phyloP scores from a whole-genome alignment of 2,888 invertebrate genomes.

The Tanypteryx hageni region DNA sequence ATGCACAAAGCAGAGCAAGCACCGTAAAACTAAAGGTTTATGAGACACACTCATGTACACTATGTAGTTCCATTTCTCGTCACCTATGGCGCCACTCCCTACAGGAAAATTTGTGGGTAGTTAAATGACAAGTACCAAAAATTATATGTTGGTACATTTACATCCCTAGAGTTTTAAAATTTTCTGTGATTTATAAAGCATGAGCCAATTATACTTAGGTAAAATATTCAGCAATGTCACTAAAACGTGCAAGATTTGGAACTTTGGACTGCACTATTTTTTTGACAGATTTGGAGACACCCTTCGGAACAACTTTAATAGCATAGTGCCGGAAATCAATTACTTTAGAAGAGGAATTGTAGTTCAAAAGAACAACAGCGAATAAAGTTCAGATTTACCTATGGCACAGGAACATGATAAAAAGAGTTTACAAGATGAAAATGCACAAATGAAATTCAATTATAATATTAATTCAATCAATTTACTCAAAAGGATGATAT shows the following conservation, averaged over 20 bases:
- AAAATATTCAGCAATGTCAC: conserved; percentile 92
- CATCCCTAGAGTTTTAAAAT: no score
- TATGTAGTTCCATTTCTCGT: no score
- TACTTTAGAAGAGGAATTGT: conserved; percentile 87
- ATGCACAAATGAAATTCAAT: not conserved
- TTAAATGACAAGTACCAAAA: no score
- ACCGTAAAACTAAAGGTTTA: no score
- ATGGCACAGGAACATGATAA: conserved; percentile 69
- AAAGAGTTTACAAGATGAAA: conserved; percentile 63
- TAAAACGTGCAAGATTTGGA: conserved; percentile 90
- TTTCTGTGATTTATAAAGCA: no score
- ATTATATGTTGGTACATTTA: no score
- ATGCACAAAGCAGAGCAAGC: no score
- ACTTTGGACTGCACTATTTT: conserved; percentile 94
- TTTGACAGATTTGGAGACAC: conserved; percentile 92
- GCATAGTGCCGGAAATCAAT: conserved; percentile 97
- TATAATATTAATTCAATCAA: not conserved
- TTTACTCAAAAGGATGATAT: not conserved
- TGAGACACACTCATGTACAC: no score
- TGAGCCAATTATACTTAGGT: conserved; percentile 69
- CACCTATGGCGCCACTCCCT: no score
- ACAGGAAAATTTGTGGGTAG: no score
- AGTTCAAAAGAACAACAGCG: conserved; percentile 94
- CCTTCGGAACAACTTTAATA: conserved; percentile 94
- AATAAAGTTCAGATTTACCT: conserved; percentile 92